Base-by-base conservation (phyloP, 2,888 invertebrate genomes). In the Agonopterix alstromeriana region DNA sequence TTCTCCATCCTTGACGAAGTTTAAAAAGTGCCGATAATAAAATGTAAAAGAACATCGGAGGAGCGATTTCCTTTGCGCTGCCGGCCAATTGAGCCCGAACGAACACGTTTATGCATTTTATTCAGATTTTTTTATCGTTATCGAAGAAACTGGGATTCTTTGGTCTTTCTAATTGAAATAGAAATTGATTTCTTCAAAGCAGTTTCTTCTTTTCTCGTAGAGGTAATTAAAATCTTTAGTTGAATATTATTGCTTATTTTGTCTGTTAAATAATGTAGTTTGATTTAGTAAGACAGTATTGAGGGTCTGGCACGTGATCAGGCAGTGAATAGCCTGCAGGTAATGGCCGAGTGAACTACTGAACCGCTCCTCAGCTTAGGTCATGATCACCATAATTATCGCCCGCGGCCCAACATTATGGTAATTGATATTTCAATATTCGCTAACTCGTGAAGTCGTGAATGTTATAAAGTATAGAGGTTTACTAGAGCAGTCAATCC, bases 51-150 rank as follows among this genome's bases (percentile, higher is more conserved):
- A 47, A 45, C 45, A 48, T 48, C 43, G 49, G 35, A 12, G 45
- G 35, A 41, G 42, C 48, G 49, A 49, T 49, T 49, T 52, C 49
- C 47, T 49, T 38, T 38, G 27, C 42, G 38, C 8, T 43, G 49
- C 48, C 47, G 49, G 49, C 48, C 49, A 48, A 52, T 52, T 49
- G 52, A 52, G 46, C 46, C 42, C 43, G 45, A 48, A 14, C 12
- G 47, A 49, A 45, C 52, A 46, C 46, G 43, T 40, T 49, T 45
- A 45, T 52, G 46, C 52, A 47, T 49, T 49, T 52, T 17, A 45
- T 43, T 42, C 36, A 10, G 36, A 27, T 27, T 27, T 27, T 27
- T 27, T 27, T 27, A 27, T 27, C 27, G 27, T 27, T 27, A 27
- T 38, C 10, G 38, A 38, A 38, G 27, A 27, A 27, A 5, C 27